Evolutionary conservation across 2,888 invertebrate species (phyloP), one percentile per base, ranked within the genome.

Genomic region (Rapana venosa): DNA sequence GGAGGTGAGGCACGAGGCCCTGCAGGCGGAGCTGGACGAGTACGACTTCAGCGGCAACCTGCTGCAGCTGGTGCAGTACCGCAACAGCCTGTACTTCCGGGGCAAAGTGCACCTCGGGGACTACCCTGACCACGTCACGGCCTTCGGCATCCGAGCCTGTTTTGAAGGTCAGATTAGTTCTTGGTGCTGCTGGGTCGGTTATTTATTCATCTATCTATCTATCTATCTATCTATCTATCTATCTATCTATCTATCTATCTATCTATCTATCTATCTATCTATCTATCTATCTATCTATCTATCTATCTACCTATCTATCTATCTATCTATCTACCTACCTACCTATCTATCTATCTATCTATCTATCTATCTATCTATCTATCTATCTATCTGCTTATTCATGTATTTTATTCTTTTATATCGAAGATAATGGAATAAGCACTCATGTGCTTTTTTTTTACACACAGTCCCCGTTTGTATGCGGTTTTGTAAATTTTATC

Each of bases 11-110:
- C 77, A 79, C 20, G 88, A 70, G 36, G 15, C 70, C 8, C 0
- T 56, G 47, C 15, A 47, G 35, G 26, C 36, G 47, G 88, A 84
- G 61, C 90, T 91, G 84, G 90, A 90, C 77, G 91, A 91, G 61
- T 90, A 91, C 90, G 90, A 85, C 58, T 91, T 88, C 87, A 87
- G 74, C 35, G 79, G 90, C 22, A 91, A 91, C 66, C 87, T 91
- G 87, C 81, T 90, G 61, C 86, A 90, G 70, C 66, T 91, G 47
- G 87, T 91, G 35, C 58, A 90, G 20, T 90, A 88, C 87, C 81
- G 90, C 61, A 90, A 91, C 56, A 77, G 61, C 32, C 88, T 90
- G 47, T 91, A 91, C 36, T 90, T 90, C 88, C 61, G 47, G 4
- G 91, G 90, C 0, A 84, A 17, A 47, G 70, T 88, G 66, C 32